Percentiles rank a stretch among this genome's conserved stretches.
Evolutionary conservation across 1,140 invertebrate genomes (phyloP).

Genomic region (Archegozetes longisetosus): DNA sequence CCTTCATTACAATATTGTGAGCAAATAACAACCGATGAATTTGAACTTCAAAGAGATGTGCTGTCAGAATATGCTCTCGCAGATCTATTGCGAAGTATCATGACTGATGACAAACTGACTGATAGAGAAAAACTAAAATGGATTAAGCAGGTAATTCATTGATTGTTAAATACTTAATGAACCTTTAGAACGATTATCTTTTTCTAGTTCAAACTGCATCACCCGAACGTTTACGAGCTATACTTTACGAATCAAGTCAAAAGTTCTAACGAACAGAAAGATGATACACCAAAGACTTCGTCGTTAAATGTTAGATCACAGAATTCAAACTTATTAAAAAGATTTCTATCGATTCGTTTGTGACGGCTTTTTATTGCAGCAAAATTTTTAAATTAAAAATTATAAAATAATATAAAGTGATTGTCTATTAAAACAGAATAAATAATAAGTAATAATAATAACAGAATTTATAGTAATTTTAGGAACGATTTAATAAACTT

Average conservation of each 20-base stretch:
- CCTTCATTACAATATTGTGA: constrained; percentile 1
- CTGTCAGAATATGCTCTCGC: constrained; percentile 3
- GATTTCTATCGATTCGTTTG: constrained; percentile 6
- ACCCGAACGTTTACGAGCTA: constrained; percentile 11
- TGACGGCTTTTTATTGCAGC: background rate
- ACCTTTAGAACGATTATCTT: background rate
- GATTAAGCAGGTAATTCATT: constrained; percentile 10
- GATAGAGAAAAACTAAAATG: constrained; percentile 13
- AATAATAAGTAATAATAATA: no score
- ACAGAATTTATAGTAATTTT: no score
- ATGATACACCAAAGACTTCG: background rate
- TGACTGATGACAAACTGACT: background rate
- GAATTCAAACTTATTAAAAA: constrained; percentile 2
- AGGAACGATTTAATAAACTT: no score
- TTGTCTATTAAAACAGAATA: no score
- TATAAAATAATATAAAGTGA: no score
- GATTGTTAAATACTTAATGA: background rate
- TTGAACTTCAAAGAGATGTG: constrained; percentile 9
- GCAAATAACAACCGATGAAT: constrained; percentile 4
- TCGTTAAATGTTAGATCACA: background rate
- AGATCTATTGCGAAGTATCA: constrained; percentile 7
- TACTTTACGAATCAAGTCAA: constrained; percentile 4
- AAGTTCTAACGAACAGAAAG: background rate
- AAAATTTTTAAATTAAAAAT: background rate
- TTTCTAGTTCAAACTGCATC: constrained; percentile 11